These are phyloP conservation scores for Dicentrarchus labrax DNA, from an alignment of 2,113 vertebrate genomes.

Conservation along the genomic window DNA sequence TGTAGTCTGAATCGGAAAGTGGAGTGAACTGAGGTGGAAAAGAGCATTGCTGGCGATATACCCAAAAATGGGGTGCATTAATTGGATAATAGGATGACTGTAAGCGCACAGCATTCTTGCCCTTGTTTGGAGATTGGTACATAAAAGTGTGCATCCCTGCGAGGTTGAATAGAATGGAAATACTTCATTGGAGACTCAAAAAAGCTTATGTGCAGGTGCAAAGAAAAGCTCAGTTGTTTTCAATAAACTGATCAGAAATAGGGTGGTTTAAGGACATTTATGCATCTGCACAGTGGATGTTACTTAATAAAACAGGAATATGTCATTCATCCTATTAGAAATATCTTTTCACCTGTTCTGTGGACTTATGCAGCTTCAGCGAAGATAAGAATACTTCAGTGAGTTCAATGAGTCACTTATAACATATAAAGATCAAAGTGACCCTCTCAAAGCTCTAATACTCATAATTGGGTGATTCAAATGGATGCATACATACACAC, in stretches of 20 bases:
- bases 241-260: not conserved
- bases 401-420: not conserved
- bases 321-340: not conserved
- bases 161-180: conserved; percentile 1
- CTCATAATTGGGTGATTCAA: not conserved
- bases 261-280: not conserved
- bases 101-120: conserved; percentile 57
- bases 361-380: not conserved
- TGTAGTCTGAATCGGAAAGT: conserved; percentile 36
- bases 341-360: not conserved
- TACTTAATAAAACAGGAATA: not conserved
- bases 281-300: not conserved
- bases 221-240: not conserved
- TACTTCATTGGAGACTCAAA: not conserved
- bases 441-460: not conserved
- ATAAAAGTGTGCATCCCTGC: conserved; percentile 41
- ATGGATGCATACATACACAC: not conserved
- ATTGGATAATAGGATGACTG: conserved; percentile 64
- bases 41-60: conserved; percentile 52
- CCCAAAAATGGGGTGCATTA: conserved; percentile 68
- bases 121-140: conserved; percentile 71
- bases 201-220: not conserved
- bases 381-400: not conserved
- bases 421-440: not conserved
- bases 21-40: conserved; percentile 73